Conservation (phyloP, 2,888 invertebrate species). For the Aplocera efformata region DNA sequence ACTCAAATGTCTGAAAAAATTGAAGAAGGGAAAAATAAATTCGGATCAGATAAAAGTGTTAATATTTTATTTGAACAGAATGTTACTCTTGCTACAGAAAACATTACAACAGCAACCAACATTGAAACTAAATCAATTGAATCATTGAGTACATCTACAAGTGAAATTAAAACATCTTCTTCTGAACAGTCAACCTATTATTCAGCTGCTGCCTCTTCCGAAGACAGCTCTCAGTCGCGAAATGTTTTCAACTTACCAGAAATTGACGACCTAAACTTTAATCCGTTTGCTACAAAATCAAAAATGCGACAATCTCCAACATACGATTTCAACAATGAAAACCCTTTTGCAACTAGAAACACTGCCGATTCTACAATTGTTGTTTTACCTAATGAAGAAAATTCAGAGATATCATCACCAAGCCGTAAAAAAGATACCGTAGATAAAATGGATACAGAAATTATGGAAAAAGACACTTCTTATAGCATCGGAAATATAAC, state of each 20-base stretch:
- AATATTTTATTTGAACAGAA: neutral
- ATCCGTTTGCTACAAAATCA: slow-evolving; percentile 58
- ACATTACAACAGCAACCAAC: slow-evolving; percentile 2
- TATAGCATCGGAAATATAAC: slow-evolving; percentile 40
- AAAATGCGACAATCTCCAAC: slow-evolving; percentile 51
- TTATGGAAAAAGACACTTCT: slow-evolving; percentile 39
- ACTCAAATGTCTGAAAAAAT: slow-evolving; percentile 10
- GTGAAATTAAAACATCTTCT: slow-evolving; percentile 42
- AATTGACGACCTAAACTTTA: slow-evolving; percentile 58
- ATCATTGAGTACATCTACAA: slow-evolving; percentile 13
- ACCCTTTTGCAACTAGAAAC: slow-evolving; percentile 33
- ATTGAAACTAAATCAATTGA: slow-evolving; percentile 15
- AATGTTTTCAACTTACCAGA: slow-evolving; percentile 67
- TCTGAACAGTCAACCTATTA: slow-evolving; percentile 52
- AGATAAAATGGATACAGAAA: slow-evolving; percentile 36
- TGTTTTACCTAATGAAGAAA: slow-evolving; percentile 9
- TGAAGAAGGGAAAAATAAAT: slow-evolving; percentile 1
- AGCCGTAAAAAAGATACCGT: slow-evolving; percentile 11
- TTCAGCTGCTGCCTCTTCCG: slow-evolving; percentile 45
- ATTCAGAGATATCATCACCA: slow-evolving; percentile 6
- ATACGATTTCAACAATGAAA: slow-evolving; percentile 26
- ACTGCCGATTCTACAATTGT: slow-evolving; percentile 29
- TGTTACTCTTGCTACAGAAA: neutral
- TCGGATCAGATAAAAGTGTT: neutral
- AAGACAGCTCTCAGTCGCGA: slow-evolving; percentile 40